Conservation (phyloP, 2,113 vertebrate genomes). For the Notothenia rossii region DNA sequence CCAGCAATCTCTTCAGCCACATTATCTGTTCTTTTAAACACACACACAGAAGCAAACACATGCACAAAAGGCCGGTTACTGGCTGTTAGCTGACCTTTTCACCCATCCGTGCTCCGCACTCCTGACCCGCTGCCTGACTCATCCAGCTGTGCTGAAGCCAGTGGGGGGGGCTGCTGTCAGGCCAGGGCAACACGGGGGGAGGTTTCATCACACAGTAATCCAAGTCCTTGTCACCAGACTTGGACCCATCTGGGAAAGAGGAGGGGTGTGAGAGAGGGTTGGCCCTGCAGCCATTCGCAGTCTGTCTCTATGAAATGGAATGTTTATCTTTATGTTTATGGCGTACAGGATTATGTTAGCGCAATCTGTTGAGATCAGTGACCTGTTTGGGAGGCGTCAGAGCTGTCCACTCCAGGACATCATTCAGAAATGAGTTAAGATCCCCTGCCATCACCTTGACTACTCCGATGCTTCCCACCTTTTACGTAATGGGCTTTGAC, state of each 20-base stretch:
- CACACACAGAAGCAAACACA: slow-evolving; percentile 12
- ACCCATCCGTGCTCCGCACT: slow-evolving; percentile 30
- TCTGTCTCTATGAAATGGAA: slow-evolving; percentile 48
- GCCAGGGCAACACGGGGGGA: slow-evolving; percentile 37
- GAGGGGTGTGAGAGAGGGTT: slow-evolving; percentile 47
- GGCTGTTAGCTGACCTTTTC: slow-evolving; percentile 67
- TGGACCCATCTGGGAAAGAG: slow-evolving; percentile 58
- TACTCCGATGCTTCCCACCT: slow-evolving; percentile 47
- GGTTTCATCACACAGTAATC: slow-evolving; percentile 44
- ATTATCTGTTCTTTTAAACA: slow-evolving; percentile 31
- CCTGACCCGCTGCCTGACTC: slow-evolving; percentile 46
- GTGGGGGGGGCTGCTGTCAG: slow-evolving; percentile 41
- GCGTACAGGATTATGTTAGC: slow-evolving; percentile 46
- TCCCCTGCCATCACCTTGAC: slow-evolving; percentile 57
- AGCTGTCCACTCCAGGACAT: slow-evolving; percentile 32
- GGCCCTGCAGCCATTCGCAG: slow-evolving; percentile 57
- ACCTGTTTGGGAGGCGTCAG: slow-evolving; percentile 32
- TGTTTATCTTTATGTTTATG: slow-evolving; percentile 52
- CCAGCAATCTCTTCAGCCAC: background rate
- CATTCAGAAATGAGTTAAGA: slow-evolving; percentile 38
- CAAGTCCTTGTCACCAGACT: slow-evolving; percentile 37
- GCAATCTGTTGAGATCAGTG: slow-evolving; percentile 62
- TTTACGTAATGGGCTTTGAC: slow-evolving; percentile 67
- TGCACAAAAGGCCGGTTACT: slow-evolving; percentile 31
- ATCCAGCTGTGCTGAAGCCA: slow-evolving; percentile 67